These are phyloP conservation scores for Salvelinus sp. DNA, from an alignment of 2,113 vertebrate genomes.

Conservation along the genomic window DNA sequence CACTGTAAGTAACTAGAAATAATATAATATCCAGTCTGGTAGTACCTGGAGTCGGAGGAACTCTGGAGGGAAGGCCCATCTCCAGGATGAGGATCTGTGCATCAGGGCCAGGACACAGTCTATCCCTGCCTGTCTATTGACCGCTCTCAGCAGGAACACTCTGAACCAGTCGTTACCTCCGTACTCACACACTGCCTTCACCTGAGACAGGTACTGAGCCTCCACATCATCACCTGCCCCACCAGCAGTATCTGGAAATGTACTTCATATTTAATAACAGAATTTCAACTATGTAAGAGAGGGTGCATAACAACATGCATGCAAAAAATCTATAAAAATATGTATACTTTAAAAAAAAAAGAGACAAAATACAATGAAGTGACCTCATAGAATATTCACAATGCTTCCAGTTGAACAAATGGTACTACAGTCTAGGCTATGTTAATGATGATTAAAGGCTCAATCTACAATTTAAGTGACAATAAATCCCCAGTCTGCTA, in stretches of 20 bases:
- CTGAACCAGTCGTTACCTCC: constrained; percentile 64
- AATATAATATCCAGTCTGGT: too few species aligned
- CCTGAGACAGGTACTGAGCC: constrained; percentile 51
- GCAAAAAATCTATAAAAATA: too few species aligned
- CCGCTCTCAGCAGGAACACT: constrained; percentile 70
- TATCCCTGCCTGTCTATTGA: constrained; percentile 50
- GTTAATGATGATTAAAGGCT: too few species aligned
- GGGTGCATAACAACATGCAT: too few species aligned
- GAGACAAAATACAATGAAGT: too few species aligned
- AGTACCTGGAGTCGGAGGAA: constrained; percentile 66
- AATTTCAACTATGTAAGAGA: too few species aligned
- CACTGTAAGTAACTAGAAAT: too few species aligned
- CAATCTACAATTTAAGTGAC: too few species aligned
- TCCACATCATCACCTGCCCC: background rate
- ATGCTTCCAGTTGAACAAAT: too few species aligned
- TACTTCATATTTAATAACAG: background rate
- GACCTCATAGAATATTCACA: too few species aligned
- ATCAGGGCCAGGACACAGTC: constrained; percentile 61
- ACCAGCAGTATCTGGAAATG: constrained; percentile 12
- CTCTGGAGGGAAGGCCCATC: constrained; percentile 67
- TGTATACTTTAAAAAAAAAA: too few species aligned
- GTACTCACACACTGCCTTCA: constrained; percentile 64
- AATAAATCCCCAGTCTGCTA: background rate
- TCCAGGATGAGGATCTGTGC: constrained; percentile 33
- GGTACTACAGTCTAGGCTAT: too few species aligned